Evolutionary conservation across 2,797 vertebrate species (phyloP).

Genomic region (Siniperca undulata): DNA sequence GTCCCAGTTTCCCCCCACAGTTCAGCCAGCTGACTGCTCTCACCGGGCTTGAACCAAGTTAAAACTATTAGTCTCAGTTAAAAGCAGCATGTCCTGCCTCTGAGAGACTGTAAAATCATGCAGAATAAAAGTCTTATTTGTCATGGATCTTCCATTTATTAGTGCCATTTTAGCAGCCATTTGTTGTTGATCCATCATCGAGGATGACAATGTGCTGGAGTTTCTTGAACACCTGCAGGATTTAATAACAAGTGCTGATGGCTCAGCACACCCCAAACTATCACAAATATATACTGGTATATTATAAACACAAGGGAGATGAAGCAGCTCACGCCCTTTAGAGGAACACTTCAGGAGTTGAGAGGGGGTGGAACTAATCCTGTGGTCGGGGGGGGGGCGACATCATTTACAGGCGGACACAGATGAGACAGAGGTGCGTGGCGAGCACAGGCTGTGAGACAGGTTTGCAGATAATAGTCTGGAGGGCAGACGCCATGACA

Average conservation of each 20-base stretch:
- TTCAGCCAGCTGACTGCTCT: constrained; percentile 25
- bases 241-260: constrained; percentile 30
- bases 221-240: constrained; percentile 40
- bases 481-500: constrained; percentile 62
- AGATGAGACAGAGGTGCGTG: constrained; percentile 41
- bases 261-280: constrained; percentile 30
- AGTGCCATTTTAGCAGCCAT: constrained; percentile 41
- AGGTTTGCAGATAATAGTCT: constrained; percentile 63
- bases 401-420: constrained; percentile 62
- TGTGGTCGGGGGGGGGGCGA: constrained; percentile 35
- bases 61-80: constrained; percentile 57
- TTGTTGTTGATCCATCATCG: constrained; percentile 44
- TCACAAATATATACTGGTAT: constrained; percentile 38
- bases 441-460: constrained; percentile 52
- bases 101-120: constrained; percentile 45
- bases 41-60: constrained; percentile 29
- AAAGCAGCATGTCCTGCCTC: constrained; percentile 45
- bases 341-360: constrained; percentile 50
- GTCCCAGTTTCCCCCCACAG: not conserved
- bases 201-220: constrained; percentile 19
- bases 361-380: constrained; percentile 74
- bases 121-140: constrained; percentile 55
- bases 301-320: constrained; percentile 58
- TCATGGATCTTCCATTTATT: constrained; percentile 56
- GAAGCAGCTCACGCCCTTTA: constrained; percentile 50